A percentile compares a stretch with the other conserved stretches of the same genome.
These are phyloP conservation scores for Papilio xuthus DNA, from an alignment of 1,140 invertebrate genomes.

Conservation along the genomic window DNA sequence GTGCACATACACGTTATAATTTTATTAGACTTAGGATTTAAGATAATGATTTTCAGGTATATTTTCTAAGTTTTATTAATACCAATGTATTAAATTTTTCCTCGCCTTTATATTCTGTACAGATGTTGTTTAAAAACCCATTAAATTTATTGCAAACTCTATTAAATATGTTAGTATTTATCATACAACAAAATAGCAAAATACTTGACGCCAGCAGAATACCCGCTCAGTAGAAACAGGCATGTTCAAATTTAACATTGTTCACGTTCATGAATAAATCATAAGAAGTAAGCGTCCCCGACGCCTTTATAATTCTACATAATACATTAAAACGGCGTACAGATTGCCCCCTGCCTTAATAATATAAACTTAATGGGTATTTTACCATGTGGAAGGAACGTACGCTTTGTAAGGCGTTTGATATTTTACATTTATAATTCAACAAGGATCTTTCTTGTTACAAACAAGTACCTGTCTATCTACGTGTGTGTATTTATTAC, in stretches of 20 bases:
- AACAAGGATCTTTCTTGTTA: neutral
- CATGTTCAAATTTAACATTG: conserved; percentile 77
- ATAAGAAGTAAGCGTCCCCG: conserved; percentile 75
- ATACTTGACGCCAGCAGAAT: conserved; percentile 70
- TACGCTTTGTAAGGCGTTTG: conserved; percentile 22
- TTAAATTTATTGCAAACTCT: neutral
- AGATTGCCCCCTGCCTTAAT: conserved; percentile 78
- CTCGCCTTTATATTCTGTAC: too few species aligned
- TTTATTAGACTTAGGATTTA: too few species aligned
- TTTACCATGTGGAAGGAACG: conserved; percentile 55
- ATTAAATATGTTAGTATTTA: conserved; percentile 40
- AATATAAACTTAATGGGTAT: conserved; percentile 75
- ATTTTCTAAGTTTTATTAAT: too few species aligned
- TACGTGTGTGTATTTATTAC: neutral
- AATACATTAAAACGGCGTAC: conserved; percentile 80
- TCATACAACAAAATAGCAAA: conserved; percentile 71
- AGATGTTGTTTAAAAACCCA: neutral
- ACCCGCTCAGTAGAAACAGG: conserved; percentile 63
- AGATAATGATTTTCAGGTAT: too few species aligned
- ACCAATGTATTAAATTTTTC: too few species aligned
- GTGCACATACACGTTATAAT: too few species aligned
- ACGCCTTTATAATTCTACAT: conserved; percentile 80
- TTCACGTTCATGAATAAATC: conserved; percentile 79
- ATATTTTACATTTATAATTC: conserved; percentile 30
- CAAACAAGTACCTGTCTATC: neutral